These are phyloP conservation scores for Pollachius pollachius DNA, from an alignment of 2,113 vertebrate species.

Conservation along the genomic window DNA sequence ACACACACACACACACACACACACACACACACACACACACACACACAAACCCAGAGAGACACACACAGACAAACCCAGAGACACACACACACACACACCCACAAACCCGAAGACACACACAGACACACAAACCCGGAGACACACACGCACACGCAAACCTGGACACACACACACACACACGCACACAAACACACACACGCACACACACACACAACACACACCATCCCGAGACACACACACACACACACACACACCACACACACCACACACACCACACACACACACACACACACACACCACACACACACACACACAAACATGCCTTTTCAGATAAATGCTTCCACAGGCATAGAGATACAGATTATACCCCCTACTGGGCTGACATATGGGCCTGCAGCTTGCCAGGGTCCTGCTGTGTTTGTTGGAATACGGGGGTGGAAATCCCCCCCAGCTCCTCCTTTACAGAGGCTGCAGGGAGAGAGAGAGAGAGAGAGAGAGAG, in stretches of 20 bases:
- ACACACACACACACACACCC: background rate
- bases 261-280: no score
- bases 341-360: slow-evolving; percentile 31
- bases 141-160: no score
- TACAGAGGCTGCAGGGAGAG: no score
- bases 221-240: no score
- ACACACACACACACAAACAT: no score
- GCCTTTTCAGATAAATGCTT: background rate
- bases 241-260: no score
- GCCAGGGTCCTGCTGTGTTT: slow-evolving; percentile 44
- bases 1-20: background rate
- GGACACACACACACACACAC: no score
- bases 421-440: slow-evolving; percentile 14
- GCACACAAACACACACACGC: no score
- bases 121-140: background rate
- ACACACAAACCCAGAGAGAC: background rate
- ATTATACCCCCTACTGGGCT: slow-evolving; percentile 40
- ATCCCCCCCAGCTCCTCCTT: background rate
- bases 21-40: no score
- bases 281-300: no score
- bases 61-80: slow-evolving; percentile 5
- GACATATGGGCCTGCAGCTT: slow-evolving; percentile 50
- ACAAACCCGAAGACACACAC: background rate
- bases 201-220: slow-evolving; percentile 3
- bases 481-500: no score